phyloP scores from a whole-genome alignment of 1,140 invertebrate species.

The Phymorhynchus buccinoides region DNA sequence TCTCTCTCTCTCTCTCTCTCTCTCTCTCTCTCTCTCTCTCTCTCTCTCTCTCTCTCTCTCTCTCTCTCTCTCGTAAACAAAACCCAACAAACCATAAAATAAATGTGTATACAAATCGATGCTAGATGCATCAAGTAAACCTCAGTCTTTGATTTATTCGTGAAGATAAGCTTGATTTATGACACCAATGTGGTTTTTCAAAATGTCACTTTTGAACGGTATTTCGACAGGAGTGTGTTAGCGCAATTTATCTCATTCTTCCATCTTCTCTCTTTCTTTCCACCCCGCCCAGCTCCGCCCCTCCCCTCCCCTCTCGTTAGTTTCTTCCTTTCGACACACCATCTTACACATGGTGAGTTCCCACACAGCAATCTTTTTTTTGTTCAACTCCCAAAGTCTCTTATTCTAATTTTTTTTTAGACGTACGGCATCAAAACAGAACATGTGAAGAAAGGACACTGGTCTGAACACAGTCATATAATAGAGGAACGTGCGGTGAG shows the following conservation, averaged over 20 bases:
- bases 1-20: not conserved
- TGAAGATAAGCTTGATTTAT: no score
- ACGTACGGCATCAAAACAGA: not conserved
- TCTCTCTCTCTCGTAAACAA: not conserved
- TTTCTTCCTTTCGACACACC: not conserved
- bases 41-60: conserved; percentile 18
- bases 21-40: no score
- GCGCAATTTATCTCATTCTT: not conserved
- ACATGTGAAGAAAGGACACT: not conserved
- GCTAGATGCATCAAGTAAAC: no score
- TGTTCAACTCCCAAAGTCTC: not conserved
- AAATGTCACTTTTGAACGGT: not conserved
- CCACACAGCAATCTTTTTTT: not conserved
- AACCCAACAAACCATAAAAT: not conserved
- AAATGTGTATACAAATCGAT: no score
- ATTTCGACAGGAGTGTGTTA: not conserved
- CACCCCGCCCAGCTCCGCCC: not conserved
- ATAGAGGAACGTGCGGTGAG: not conserved
- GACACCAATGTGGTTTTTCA: no score
- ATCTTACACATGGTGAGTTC: not conserved
- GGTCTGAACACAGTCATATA: not conserved
- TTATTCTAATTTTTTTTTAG: no score
- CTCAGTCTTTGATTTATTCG: no score
- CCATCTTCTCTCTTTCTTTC: not conserved
- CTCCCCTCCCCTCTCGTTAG: not conserved